Evolutionary conservation across 2,888 invertebrate species (phyloP), one percentile per base, ranked within the genome.

Genomic region (Diploptera punctata): DNA sequence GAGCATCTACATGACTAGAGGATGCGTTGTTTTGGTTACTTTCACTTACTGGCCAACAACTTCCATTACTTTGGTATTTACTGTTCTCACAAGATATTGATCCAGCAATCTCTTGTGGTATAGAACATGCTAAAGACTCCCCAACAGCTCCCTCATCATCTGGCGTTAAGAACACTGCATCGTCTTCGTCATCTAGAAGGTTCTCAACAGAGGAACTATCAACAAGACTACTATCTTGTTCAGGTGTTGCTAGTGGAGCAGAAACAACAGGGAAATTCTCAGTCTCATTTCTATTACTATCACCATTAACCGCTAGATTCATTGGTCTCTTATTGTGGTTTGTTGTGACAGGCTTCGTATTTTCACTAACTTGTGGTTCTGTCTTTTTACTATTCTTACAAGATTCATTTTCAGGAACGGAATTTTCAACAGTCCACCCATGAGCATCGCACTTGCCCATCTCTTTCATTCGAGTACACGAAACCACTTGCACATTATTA

Each of bases 191-290:
- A 38, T 74, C 72, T 43, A 74, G 80, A 79, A 87, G 86, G 77
- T 84, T 84, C 71, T 84, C 84, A 73, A 87, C 86, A 76, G 87
- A 82, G 21, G 88, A 86, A 78, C 76, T 77, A 43, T 88, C 87
- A 78, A 87, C 85, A 78, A 87, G 82, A 81, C 87, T 87, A 79
- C 87, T 86, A 77, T 88, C 88, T 18, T 87, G 87, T 81, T 89
- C 89, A 0, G 89, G 88, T 13, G 88, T 88, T 18, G 89, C 88
- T 67, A 88, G 79, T 0, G 89, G 89, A 1, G 88, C 89, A 29
- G 78, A 74, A 9, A 67, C 44, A 57, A 33, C 26, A 31, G 62
- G 49, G 33, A 31, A 18, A 21, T 47, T 16, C 33, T 57, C 44
- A 26, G 18, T 24, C 29, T 3, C 44, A 10, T 26, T 13, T 65